Conservation (phyloP, 2,113 vertebrate species). For the Elaphurus davidianus region DNA sequence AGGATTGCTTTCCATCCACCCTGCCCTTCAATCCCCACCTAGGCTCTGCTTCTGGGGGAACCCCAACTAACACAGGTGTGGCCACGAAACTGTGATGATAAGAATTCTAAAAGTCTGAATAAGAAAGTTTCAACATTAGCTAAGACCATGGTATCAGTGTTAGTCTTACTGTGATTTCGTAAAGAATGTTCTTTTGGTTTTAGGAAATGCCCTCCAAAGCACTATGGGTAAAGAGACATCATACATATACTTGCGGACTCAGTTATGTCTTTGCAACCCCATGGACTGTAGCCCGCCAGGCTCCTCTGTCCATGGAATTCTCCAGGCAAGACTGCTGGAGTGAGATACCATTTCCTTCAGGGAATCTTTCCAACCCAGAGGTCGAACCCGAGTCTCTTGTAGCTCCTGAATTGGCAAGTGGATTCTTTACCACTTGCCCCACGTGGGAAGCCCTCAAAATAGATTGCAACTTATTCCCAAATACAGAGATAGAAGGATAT, state of each 20-base stretch:
- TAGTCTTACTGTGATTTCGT: neutral
- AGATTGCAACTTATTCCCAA: neutral
- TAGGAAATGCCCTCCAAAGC: neutral
- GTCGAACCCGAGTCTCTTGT: neutral
- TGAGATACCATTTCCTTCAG: neutral
- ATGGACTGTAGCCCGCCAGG: neutral
- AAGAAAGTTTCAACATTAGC: neutral
- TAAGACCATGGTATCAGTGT: neutral
- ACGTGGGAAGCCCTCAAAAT: neutral
- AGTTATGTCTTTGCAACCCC: neutral
- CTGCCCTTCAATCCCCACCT: neutral
- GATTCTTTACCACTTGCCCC: neutral
- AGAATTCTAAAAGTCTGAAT: neutral
- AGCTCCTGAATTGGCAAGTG: neutral
- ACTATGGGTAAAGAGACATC: neutral
- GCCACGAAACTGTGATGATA: neutral
- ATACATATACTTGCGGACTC: neutral
- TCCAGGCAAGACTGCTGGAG: neutral
- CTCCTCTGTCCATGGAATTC: neutral
- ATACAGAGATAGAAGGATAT: neutral
- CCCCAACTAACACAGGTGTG: neutral
- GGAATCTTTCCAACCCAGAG: neutral
- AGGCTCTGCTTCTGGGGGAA: neutral
- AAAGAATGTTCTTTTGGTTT: neutral
- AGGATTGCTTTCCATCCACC: neutral